Percentiles rank a stretch among this genome's conserved stretches.
Conservation (phyloP, 2,888 invertebrate genomes). For the Tanaodytes sp. region DNA sequence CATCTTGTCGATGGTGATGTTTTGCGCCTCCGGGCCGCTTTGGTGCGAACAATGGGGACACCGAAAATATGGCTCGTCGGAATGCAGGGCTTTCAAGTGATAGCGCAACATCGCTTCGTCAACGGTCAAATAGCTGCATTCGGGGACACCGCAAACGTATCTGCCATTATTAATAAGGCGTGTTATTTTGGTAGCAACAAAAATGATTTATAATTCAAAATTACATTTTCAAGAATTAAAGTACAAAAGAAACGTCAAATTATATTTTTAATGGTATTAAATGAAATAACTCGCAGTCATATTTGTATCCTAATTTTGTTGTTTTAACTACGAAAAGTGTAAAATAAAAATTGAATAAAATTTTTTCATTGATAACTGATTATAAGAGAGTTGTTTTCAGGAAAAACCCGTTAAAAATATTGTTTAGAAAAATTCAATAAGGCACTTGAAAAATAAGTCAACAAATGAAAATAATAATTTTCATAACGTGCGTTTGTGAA, state of each 20-base stretch:
- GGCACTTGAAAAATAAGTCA: no score
- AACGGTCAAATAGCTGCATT: slow-evolving; percentile 81
- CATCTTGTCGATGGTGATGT: slow-evolving; percentile 78
- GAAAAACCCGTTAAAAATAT: no score
- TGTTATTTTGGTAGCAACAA: slow-evolving; percentile 35
- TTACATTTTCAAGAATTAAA: background rate
- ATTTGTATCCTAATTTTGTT: background rate
- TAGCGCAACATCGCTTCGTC: slow-evolving; percentile 82
- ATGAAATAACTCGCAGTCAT: no score
- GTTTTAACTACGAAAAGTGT: no score
- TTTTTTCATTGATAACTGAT: no score
- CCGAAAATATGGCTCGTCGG: slow-evolving; percentile 76
- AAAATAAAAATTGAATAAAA: no score
- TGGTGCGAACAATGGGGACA: slow-evolving; percentile 83
- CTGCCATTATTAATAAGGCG: slow-evolving; percentile 68
- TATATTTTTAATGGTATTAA: no score
- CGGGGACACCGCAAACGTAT: slow-evolving; percentile 81
- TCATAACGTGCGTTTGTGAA: slow-evolving; percentile 41
- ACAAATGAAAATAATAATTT: slow-evolving; percentile 2
- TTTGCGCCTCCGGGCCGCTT: slow-evolving; percentile 73
- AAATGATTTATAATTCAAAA: slow-evolving; percentile 1
- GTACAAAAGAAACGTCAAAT: slow-evolving; percentile 4
- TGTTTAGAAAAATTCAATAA: no score
- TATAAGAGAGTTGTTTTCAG: no score
- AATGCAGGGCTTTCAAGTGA: slow-evolving; percentile 83